A percentile compares a stretch with the other conserved stretches of the same genome.
Evolutionary conservation across 2,888 invertebrate species (phyloP).

Genomic region (Anaspis maculata): DNA sequence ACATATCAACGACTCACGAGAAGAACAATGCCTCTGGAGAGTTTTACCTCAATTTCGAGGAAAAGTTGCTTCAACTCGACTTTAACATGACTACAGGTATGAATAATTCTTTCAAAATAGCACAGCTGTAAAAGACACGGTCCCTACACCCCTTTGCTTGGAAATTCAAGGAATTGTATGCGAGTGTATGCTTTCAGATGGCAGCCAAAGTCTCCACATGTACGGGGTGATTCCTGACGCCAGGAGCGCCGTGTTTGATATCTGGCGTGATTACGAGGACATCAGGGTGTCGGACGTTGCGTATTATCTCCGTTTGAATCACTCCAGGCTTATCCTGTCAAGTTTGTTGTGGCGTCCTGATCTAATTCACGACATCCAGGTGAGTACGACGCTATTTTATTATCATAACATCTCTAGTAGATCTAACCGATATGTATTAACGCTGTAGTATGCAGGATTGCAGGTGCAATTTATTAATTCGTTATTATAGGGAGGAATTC

Average conservation of each 20-base stretch:
- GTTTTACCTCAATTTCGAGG: constrained; percentile 49
- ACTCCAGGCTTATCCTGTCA: constrained; percentile 73
- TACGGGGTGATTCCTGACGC: constrained; percentile 70
- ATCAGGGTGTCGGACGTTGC: constrained; percentile 67
- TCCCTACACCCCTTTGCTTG: not conserved
- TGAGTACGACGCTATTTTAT: constrained; percentile 31
- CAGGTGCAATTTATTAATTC: constrained; percentile 10
- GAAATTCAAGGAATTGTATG: too few species aligned
- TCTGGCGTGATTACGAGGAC: constrained; percentile 78
- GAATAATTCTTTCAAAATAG: constrained; percentile 29
- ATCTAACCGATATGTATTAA: too few species aligned
- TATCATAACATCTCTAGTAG: too few species aligned
- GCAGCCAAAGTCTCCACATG: constrained; percentile 59
- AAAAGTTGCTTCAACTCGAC: constrained; percentile 56
- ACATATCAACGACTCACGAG: constrained; percentile 50
- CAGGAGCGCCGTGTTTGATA: constrained; percentile 63
- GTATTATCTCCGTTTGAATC: constrained; percentile 73
- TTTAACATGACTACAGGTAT: constrained; percentile 59
- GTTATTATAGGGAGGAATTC: constrained; percentile 40
- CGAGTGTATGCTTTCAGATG: constrained; percentile 49
- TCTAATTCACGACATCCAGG: constrained; percentile 54
- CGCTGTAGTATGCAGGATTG: too few species aligned
- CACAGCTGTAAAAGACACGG: constrained; percentile 10
- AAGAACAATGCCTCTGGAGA: constrained; percentile 52
- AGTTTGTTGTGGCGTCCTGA: constrained; percentile 74